Base-by-base conservation (phyloP, 2,797 vertebrate species). In the Karalla daura region DNA sequence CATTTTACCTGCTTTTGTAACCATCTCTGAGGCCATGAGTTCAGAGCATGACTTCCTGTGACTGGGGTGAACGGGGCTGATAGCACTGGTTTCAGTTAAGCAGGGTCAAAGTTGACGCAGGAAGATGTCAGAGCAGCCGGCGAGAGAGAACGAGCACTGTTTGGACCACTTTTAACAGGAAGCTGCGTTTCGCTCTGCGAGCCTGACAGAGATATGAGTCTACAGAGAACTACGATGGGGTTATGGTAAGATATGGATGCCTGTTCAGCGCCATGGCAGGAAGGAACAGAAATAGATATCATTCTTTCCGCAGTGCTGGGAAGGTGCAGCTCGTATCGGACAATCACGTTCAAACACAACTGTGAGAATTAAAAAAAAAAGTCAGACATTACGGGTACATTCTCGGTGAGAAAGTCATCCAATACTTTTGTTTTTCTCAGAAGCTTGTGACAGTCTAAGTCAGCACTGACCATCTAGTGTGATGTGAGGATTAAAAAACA, bases 131-230 rank as follows among this genome's bases (percentile, higher is more conserved):
- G 21, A 59, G 64, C 76, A 78, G 69, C 44, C 49, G 50, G 54
- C 67, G 55, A 78, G 58, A 81, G 58, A 76, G 59, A 41, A 21
- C 33, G 52, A 62, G 75, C 76, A 71, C 55, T 80, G 75, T 70
- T 79, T 72, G 75, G 86, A 85, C 74, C 78, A 87, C n/a, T n/a
- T n/a, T n/a, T n/a, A 85, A 89, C 87, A 92, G 90, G 90, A 92
- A 89, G 67, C 58, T 63, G 35, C 13, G 2, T 85, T 84, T 85
- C 59, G 74, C 71, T 78, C 64, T 80, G 52, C 39, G 52, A 78
- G 70, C 63, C 80, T 88, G 86, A 85, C 75, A 87, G 71, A 90
- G 87, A 89, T 89, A 89, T 50, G 58, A 68, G 63, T 71, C 59
- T 64, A 56, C 62, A 78, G 81, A 86, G 80, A 78, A 63, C 75